These are phyloP conservation scores for Chionoecetes opilio DNA, from an alignment of 1,140 invertebrate genomes.

Conservation along the genomic window DNA sequence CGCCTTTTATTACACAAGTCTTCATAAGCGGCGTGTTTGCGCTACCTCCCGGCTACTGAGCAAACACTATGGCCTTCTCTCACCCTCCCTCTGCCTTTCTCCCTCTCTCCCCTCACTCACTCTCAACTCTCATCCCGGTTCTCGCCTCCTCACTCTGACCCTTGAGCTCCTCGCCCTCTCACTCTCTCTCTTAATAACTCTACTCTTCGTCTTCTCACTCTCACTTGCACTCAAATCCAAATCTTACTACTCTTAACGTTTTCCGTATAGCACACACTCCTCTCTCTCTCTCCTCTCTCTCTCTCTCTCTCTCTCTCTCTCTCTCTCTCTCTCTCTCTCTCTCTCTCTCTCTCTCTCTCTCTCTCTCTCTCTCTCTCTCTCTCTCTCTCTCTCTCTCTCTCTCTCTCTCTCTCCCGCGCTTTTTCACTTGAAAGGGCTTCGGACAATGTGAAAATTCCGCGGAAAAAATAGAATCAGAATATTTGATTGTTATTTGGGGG, in stretches of 20 bases:
- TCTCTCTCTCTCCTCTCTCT: no score
- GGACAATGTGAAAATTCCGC: no score
- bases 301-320: not conserved
- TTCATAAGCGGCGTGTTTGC: constrained; percentile 54
- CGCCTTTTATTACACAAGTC: constrained; percentile 55
- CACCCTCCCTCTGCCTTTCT: not conserved
- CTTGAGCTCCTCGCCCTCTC: not conserved
- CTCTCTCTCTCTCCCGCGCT: constrained; percentile 5
- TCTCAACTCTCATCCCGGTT: not conserved
- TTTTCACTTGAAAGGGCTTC: no score
- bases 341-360: not conserved
- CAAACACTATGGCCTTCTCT: constrained; percentile 3
- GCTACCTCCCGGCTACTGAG: not conserved
- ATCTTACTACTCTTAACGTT: not conserved
- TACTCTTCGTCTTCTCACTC: not conserved
- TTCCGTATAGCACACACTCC: no score
- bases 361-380: not conserved
- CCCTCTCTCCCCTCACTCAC: not conserved
- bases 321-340: not conserved
- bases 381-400: constrained; percentile 24
- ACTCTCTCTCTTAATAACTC: not conserved
- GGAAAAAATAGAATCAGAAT: no score
- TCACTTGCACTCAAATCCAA: no score
- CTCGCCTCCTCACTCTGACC: not conserved
- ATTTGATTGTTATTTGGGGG: no score